These are phyloP conservation scores for Mythimna loreyi DNA, from an alignment of 2,888 invertebrate species.

Conservation along the genomic window DNA sequence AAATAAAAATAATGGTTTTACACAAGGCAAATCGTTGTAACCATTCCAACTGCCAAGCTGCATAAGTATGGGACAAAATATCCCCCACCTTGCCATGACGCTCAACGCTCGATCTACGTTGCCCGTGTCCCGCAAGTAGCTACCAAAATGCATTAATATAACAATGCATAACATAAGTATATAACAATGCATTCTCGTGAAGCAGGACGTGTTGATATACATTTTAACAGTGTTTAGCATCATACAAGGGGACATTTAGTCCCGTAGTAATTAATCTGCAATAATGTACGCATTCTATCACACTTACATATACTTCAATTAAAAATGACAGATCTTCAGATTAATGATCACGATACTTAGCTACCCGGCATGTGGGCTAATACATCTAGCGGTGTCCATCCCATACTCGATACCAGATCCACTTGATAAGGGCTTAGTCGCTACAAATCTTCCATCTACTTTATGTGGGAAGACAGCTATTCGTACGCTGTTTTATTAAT, in stretches of 20 bases:
- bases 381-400: constrained; percentile 77
- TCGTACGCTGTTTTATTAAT: constrained; percentile 73
- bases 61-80: no score
- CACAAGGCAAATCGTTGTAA: no score
- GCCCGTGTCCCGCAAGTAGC: no score
- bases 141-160: no score
- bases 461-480: constrained; percentile 66
- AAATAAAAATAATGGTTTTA: neutral
- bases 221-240: no score
- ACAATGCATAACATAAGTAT: no score
- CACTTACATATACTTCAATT: constrained; percentile 79
- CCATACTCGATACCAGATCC: constrained; percentile 73
- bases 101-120: no score
- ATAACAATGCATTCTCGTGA: no score
- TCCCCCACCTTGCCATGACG: no score
- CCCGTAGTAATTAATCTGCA: constrained; percentile 22
- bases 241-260: no score
- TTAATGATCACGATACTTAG: constrained; percentile 80
- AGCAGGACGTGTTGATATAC: no score
- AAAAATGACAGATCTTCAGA: constrained; percentile 82
- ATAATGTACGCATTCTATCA: constrained; percentile 71
- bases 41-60: no score
- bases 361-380: constrained; percentile 78
- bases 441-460: constrained; percentile 70
- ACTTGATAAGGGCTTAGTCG: constrained; percentile 74